Base-by-base conservation (phyloP, 37 sponge, comb jelly and placozoan species). In the Beroe forskalii region DNA sequence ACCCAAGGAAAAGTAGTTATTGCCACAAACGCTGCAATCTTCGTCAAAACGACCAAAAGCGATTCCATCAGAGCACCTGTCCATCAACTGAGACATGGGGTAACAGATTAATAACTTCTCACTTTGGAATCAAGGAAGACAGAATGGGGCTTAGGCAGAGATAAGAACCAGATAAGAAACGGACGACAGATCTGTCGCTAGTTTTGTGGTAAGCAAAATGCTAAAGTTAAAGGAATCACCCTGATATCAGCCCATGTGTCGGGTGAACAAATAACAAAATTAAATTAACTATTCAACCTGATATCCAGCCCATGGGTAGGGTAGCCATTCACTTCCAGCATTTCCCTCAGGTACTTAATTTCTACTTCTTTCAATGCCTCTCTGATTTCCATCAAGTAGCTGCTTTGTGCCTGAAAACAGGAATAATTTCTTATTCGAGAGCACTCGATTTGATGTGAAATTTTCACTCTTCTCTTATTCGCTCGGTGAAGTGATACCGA, bases 11-110 rank as follows among this genome's bases (percentile, higher is more conserved):
- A 80, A 80, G 48, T 80, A 80, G 19, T 32, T 43, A 33, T 28
- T 27, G 17, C 35, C 86, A 25, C 86, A 80, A n/a, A 80, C 55
- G 1, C 48, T 12, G 22, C 48, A 39, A 0, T 43, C 25, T 23
- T 80, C 86, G 55, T 80, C 30, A 25, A 80, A 80, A 14, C 86
- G 37, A 1, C 86, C 86, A 80, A 80, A 80, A 42, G 86, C 86
- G 12, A 80, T 80, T 4, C 86, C 86, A 72, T 80, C 86, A 41
- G 30, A 28, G 48, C 86, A 80, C 42, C 86, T 80, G 48, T 80
- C 86, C n/a, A 44, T 44, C 48, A 80, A 38, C 86, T 80, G 86
- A 35, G 20, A n/a, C 28, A 66, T n/a, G 60, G 17, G 9, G n/a
- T n/a, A n/a, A n/a, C n/a, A n/a, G n/a, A n/a, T n/a, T n/a, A n/a